Conservation (phyloP, 2,888 invertebrate species). For the Atherix ibis region DNA sequence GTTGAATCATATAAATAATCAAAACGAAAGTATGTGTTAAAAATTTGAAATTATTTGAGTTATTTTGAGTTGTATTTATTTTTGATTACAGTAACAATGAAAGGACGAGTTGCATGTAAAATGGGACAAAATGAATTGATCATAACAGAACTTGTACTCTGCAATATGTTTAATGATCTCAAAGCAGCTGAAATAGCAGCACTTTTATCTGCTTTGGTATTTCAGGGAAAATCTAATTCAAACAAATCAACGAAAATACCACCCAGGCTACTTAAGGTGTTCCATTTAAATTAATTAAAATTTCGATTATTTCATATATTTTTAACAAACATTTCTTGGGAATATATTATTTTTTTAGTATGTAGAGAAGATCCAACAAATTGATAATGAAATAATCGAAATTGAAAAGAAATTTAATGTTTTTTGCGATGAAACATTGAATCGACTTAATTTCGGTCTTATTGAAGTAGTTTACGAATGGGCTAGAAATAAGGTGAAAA, state of each 20-base stretch:
- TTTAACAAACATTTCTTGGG: neutral
- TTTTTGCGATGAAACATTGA: conserved; percentile 33
- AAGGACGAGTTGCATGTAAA: conserved; percentile 74
- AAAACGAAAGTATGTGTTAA: conserved; percentile 45
- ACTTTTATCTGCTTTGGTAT: conserved; percentile 80
- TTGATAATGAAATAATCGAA: conserved; percentile 49
- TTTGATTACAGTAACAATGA: conserved; percentile 45
- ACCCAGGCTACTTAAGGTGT: too few species aligned
- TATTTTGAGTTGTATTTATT: too few species aligned
- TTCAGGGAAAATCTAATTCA: conserved; percentile 69
- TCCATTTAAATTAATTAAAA: too few species aligned
- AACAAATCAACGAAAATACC: too few species aligned
- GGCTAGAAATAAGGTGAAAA: conserved; percentile 66
- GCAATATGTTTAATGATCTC: conserved; percentile 73
- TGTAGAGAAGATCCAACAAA: conserved; percentile 50
- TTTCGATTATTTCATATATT: neutral
- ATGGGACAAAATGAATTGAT: conserved; percentile 81
- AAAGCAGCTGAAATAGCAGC: conserved; percentile 88
- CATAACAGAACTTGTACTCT: conserved; percentile 84
- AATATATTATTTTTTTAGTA: conserved; percentile 35
- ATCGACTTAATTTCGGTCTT: conserved; percentile 74
- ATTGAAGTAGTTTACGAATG: conserved; percentile 91
- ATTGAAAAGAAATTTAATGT: conserved; percentile 38
- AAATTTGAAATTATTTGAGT: too few species aligned
- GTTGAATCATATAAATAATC: conserved; percentile 55